Evolutionary conservation across 2,113 vertebrate species (phyloP), one percentile per base, ranked within the genome.

Genomic region (Platysternon megacephalum): DNA sequence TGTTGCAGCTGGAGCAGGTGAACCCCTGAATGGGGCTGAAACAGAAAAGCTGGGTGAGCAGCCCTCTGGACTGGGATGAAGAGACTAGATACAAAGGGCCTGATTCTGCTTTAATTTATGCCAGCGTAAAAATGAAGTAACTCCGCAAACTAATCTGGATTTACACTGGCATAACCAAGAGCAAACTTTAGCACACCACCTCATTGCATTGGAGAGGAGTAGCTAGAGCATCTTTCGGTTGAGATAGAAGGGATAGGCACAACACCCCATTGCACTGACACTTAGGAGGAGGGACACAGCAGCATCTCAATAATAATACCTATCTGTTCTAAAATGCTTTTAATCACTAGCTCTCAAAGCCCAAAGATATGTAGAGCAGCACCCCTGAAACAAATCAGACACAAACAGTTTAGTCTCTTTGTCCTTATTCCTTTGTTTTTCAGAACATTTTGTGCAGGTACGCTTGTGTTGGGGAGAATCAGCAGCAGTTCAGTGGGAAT

Each of bases 311-410:
- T 68, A 68, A 68, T 19, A 35, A n/a, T 61, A 61, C 58, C 14
- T 61, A 61, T 13, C 29, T 61, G 12, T 61, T 61, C 29, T 29
- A 61, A 61, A 61, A 61, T 61, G 29, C 58, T 61, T 61, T 32
- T 35, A 61, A 61, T 61, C 16, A 68, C 35, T n/a, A 68, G 35
- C 8, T 68, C 61, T 68, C 32, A n/a, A 68, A 68, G 61, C 29
- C 58, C 58, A 8, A 29, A 61, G 58, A 68, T 14, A 61, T 17
- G 61, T 44, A 39, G 1, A 6, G 83, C 52, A 78, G 44, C 68
- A 24, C 53, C 8, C 0, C 0, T 16, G n/a, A 39, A 48, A 44
- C 5, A 2, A n/a, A 78, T 32, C 2, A 46, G 0, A 1, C 35
- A 10, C 51, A 92, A 76, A 39, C 80, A 72, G 17, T 17, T 11